Evolutionary conservation across 2,113 vertebrate genomes (phyloP).

Genomic region (Charina bottae): DNA sequence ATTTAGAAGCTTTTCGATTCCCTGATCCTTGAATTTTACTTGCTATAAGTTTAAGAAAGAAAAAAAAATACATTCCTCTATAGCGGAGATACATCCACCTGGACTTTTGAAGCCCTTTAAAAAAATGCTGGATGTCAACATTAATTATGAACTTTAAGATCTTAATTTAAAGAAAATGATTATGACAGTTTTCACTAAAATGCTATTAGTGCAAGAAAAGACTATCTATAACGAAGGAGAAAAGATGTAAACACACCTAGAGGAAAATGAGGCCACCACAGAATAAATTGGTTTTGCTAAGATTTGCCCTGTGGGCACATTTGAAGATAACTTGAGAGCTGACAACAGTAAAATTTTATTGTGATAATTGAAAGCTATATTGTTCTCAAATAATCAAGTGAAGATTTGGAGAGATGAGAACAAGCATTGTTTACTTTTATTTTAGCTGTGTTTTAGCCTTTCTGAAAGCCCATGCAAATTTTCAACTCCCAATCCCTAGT

Average conservation of each 20-base stretch:
- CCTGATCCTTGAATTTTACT: neutral
- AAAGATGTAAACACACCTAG: neutral
- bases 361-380: slow-evolving; percentile 44
- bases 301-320: slow-evolving; percentile 42
- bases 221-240: slow-evolving; percentile 13
- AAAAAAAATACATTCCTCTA: slow-evolving; percentile 1
- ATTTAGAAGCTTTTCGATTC: neutral
- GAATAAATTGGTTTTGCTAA: slow-evolving; percentile 27
- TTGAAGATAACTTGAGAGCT: slow-evolving; percentile 42
- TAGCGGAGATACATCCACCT: neutral
- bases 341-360: slow-evolving; percentile 38
- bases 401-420: slow-evolving; percentile 51
- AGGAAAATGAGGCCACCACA: neutral
- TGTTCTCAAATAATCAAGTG: slow-evolving; percentile 46
- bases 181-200: slow-evolving; percentile 50
- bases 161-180: slow-evolving; percentile 31
- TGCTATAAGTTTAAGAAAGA: slow-evolving; percentile 13
- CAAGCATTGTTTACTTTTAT: slow-evolving; percentile 31
- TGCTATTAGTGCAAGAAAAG: neutral
- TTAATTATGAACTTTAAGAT: slow-evolving; percentile 23
- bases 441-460: slow-evolving; percentile 54
- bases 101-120: neutral
- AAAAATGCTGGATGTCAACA: slow-evolving; percentile 20
- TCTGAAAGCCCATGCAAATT: slow-evolving; percentile 79
- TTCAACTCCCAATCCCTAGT: slow-evolving; percentile 77